These are phyloP conservation scores for Halcyon badia DNA, from an alignment of 2,797 vertebrate genomes.

Conservation along the genomic window DNA sequence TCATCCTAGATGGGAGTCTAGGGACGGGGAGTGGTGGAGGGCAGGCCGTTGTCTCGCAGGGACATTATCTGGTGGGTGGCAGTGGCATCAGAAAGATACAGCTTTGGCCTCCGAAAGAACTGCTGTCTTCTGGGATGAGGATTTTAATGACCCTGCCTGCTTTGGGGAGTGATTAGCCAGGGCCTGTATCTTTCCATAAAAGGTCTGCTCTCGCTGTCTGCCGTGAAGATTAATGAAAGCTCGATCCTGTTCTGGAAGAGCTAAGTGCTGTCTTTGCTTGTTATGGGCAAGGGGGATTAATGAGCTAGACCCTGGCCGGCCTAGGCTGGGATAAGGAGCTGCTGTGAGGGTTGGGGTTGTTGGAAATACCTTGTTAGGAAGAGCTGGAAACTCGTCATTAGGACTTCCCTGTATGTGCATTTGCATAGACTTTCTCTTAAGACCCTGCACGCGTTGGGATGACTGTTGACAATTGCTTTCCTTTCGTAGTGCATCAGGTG, in stretches of 20 bases:
- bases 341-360: background rate
- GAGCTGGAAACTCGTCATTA: background rate
- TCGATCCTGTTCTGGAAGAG: background rate
- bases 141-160: slow-evolving; percentile 20
- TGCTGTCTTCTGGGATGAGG: background rate
- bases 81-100: background rate
- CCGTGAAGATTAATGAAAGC: slow-evolving; percentile 50
- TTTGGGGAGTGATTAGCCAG: background rate
- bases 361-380: slow-evolving; percentile 23
- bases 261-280: background rate
- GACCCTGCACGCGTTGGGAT: rapidly evolving
- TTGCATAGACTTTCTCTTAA: background rate
- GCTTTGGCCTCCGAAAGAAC: background rate
- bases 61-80: background rate
- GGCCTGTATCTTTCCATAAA: slow-evolving; percentile 29
- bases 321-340: background rate
- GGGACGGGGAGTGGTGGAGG: background rate
- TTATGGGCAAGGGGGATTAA: slow-evolving; percentile 16
- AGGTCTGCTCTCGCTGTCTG: slow-evolving; percentile 48
- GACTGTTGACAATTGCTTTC: background rate
- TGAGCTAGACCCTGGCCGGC: background rate
- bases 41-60: background rate
- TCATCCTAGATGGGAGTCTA: background rate
- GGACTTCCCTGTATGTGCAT: background rate
- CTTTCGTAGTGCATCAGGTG: background rate